Evolutionary conservation across 1,140 invertebrate species (phyloP), one percentile per base, ranked within the genome.

Genomic region (Sitophilus oryzae): DNA sequence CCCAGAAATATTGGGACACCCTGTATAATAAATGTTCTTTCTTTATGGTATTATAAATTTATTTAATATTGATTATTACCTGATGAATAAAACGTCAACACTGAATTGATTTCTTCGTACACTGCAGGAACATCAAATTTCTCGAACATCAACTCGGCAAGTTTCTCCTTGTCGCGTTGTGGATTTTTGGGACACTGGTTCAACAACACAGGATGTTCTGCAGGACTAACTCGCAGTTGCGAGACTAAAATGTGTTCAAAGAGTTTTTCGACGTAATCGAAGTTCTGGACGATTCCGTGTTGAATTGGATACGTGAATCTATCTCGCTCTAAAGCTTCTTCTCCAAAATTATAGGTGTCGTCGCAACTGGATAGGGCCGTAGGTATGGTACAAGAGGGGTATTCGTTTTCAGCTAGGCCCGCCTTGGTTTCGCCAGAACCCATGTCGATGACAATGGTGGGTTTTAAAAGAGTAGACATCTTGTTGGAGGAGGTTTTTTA

Each of bases 61-160:
- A n/a, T n/a, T n/a, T n/a, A n/a, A n/a, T n/a, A n/a, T n/a, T n/a
- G n/a, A n/a, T n/a, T 87, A 71, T 86, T 77, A 69, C 87, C 87
- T 59, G 84, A 86, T 45, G 86, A 83, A 62, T 89, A 89, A 56
- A 89, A 73, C 3, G 59, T 38, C 19, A 60, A 50, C 14, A 60
- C 59, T 2, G 49, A 41, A 30, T 50, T 54, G n/a, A 57, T 23
- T 37, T 47, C 51, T 41, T 57, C 50, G 23, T 60, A 57, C 10
- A 58, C 18, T 1, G 59, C 55, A 15, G 59, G 55, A 16, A 54
- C 55, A n/a, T 53, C 14, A 11, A 58, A 60, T 21, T 57, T 50
- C 36, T 60, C 59, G 52, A 60, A 60, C 15, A 58, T 14, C 2
- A 60, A 49, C 23, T 58, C 50, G 2, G 59, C 55, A 0, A 56